Evolutionary conservation across 2,888 invertebrate genomes (phyloP), one percentile per base, ranked within the genome.

Genomic region (Cryptophagus acutangulus): DNA sequence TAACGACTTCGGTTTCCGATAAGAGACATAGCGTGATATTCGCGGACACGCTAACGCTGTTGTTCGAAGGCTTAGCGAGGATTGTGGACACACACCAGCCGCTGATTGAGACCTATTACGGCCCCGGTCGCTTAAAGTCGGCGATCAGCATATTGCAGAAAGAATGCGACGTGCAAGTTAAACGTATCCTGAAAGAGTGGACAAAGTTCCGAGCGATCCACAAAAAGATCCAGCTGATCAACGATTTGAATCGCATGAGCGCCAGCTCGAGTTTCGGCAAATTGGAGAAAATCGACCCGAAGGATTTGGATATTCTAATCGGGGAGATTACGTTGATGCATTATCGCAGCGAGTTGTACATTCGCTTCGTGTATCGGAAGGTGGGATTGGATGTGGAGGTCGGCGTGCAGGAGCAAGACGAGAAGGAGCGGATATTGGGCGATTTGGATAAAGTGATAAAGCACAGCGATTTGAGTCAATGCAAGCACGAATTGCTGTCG

Each of bases 291-390:
- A 64, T 78, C 12, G 89, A 92, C 68, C 85, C 90, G 0, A 84
- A 87, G 59, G 86, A 86, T 55, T 75, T 92, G 39, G 97, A 97
- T 72, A 79, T 86, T 0, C 73, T 91, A 30, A 79, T 97, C 42
- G 84, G 86, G 0, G 97, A 99, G 72, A 78, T 96, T 42, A 92
- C 94, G 0, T 75, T 93, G 33, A 84, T 95, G 72, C 93, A 93
- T 71, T 84, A 90, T 1, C 75, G 94, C 49, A 79, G 88, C n/a
- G 88, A 91, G 61, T 73, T 97, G 14, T 99, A 96, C 69, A 81
- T 90, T 55, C 76, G 85, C 52, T 99, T 97, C 72, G 74, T 97
- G 45, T 75, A 80, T 36, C 75, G 90, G 43, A 78, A 91, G 60
- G 73, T 87, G 13, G 75, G 75, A 65, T 73, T 72, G 46, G 82